phyloP scores from a whole-genome alignment of 2,888 invertebrate species.

The Achlya flavicornis region DNA sequence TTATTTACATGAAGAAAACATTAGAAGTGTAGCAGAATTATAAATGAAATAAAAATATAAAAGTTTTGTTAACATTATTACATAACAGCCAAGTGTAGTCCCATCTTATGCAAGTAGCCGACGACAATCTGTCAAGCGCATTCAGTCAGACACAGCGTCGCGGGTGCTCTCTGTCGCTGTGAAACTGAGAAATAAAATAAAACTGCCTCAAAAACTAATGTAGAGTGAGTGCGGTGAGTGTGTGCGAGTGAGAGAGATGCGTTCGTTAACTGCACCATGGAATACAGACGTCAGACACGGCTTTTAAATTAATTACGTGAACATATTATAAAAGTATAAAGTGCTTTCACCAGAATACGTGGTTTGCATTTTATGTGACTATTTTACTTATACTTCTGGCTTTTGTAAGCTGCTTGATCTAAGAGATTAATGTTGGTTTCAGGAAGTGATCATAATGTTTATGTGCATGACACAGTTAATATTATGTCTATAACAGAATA shows the following conservation, averaged over 20 bases:
- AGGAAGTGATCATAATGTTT: background rate
- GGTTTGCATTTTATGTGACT: background rate
- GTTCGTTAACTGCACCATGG: background rate
- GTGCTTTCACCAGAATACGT: background rate
- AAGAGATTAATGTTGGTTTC: background rate
- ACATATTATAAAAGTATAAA: constrained; percentile 7
- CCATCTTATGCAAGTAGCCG: background rate
- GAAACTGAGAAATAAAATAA: constrained; percentile 6
- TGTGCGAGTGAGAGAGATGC: background rate
- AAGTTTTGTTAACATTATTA: background rate
- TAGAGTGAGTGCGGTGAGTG: background rate
- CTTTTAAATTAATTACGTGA: constrained; percentile 6
- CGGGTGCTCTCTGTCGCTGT: background rate
- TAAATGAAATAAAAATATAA: background rate
- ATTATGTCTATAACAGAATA: too few relatives aligned
- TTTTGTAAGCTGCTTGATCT: background rate
- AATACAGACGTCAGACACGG: background rate
- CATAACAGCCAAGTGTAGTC: background rate
- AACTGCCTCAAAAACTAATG: background rate
- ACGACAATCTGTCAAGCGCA: constrained; percentile 1
- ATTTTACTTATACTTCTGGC: background rate
- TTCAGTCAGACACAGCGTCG: constrained; percentile 4
- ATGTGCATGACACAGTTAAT: background rate
- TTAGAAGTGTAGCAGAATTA: background rate
- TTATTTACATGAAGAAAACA: background rate